Base-by-base conservation (phyloP, 2,113 vertebrate genomes). In the Rhinopithecus roxellana region DNA sequence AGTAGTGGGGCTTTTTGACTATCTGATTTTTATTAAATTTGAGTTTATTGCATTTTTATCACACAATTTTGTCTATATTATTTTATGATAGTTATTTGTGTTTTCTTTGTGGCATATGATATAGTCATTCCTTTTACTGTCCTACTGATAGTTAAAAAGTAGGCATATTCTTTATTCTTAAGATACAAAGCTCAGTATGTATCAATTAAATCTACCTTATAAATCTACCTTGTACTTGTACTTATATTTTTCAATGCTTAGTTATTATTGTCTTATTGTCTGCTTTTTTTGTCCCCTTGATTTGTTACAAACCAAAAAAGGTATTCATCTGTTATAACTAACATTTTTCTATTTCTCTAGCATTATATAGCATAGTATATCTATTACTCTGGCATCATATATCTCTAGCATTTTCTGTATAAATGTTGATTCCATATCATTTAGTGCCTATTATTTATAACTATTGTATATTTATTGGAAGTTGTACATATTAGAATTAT, bases 351-450 rank as follows among this genome's bases (percentile, higher is more conserved):
- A 88, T 48, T 67, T 89, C 30, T 83, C 38, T 25, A 20, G 40
- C 59, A 84, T 84, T 40, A 40, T 40, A 74, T 40, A 12, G 38
- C 81, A 61, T 61, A n/a, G 38, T 72, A 5, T 22, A 20, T 92
- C 70, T 80, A 88, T 48, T 74, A 79, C 30, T 88, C 38, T 74
- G 20, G 57, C 27, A 64, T 84, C 17, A 40, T 40, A 12, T 74
- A 40, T 88, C 55, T 67, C 35, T 89, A 80, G 23, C n/a, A 97
- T 64, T 89, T 90, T 9, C 50, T 94, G 95, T 84, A n/a, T 75
- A 27, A 77, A 57, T 69, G 11, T 23, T 88, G 14, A 91, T 8
- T 57, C 5, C 32, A n/a, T 80, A 38, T 86, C 43, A 61, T 77
- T 59, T 85, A 80, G 27, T 25, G 22, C 10, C 12, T 69, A 38